phyloP scores from a whole-genome alignment of 2,888 invertebrate species.

The Thera obeliscata region DNA sequence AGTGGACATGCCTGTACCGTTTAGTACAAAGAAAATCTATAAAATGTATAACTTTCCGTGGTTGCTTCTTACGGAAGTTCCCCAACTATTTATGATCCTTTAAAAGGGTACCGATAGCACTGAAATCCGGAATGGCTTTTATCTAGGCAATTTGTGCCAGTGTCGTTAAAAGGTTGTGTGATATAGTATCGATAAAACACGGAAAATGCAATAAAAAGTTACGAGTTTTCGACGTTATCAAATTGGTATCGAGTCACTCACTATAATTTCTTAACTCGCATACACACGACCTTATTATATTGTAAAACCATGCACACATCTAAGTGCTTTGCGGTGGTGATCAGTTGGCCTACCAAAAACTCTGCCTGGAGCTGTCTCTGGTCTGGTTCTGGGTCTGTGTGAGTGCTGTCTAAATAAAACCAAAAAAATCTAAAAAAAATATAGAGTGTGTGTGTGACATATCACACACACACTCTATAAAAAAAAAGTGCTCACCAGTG shows the following conservation, averaged over 20 bases:
- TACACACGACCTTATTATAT: background rate
- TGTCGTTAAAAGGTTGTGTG: slow-evolving; percentile 53
- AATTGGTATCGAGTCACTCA: background rate
- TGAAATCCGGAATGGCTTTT: slow-evolving; percentile 57
- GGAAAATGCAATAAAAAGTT: slow-evolving; percentile 4
- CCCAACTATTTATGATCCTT: slow-evolving; percentile 64
- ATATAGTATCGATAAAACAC: slow-evolving; percentile 41
- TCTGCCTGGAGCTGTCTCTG: too few species aligned
- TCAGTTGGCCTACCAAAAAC: too few species aligned
- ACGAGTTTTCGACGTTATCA: slow-evolving; percentile 5
- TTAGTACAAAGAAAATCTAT: background rate
- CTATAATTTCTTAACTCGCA: background rate
- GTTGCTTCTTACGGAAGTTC: slow-evolving; percentile 9
- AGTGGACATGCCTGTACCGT: too few species aligned
- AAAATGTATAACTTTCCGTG: background rate
- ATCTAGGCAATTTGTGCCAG: slow-evolving; percentile 52
- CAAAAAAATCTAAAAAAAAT: too few species aligned
- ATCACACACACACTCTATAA: too few species aligned
- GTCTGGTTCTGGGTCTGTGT: too few species aligned
- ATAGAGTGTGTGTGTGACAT: too few species aligned
- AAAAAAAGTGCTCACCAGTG: too few species aligned
- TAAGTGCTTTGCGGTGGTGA: too few species aligned
- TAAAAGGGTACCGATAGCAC: slow-evolving; percentile 62
- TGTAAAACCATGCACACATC: too few species aligned
- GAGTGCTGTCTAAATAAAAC: too few species aligned